These are phyloP conservation scores for Mus musculus DNA, from an alignment of 2,113 vertebrate genomes.

Conservation along the genomic window GRCm39 chr15:86472501-86473000, in stretches of 20 bases:
- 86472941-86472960: neutral
- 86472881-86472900: neutral
- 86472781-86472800: neutral
- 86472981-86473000: neutral
- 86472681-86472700: neutral
- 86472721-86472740: neutral
- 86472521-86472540: accelerated
- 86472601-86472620: neutral
- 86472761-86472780: neutral
- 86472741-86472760: neutral
- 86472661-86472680: accelerated
- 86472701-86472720: neutral
- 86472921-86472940: neutral
- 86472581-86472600: no score
- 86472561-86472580: accelerated
- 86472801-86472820: neutral
- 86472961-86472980: neutral
- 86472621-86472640: neutral
- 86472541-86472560: accelerated
- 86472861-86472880: neutral
- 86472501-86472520: neutral
- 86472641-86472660: neutral
- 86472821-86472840: neutral
- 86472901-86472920: neutral
- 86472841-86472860: neutral